Evolutionary conservation across 2,888 invertebrate genomes (phyloP), one percentile per base, ranked within the genome.

Genomic region (Heliconius erato): DNA sequence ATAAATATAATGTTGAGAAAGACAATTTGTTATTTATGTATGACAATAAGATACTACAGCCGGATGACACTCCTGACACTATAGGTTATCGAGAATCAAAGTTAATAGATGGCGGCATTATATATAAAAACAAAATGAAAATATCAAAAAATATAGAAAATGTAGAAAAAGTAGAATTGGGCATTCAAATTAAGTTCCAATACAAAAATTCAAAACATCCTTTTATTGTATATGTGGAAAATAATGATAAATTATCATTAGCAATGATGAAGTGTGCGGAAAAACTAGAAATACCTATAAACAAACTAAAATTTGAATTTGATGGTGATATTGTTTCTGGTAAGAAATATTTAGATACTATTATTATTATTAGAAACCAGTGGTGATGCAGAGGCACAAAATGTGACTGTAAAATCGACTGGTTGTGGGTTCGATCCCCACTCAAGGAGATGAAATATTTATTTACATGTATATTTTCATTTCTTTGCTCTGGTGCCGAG

Each of bases 281-380:
- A 84, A 91, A 94, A 84, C 89, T 95, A 11, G 94, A 95, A 67
- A 85, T 89, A n/a, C 89, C 93, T 0, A 26, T 96, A 4, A 90
- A 91, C 0, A 93, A 90, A 78, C 87, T 97, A 11, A 94, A 91
- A 69, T 96, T 97, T 87, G 91, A 92, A 83, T 96, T 96, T 89
- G 97, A 97, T 88, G 97, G 96, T 1, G 96, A 96, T 85, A 80
- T 89, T n/a, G 87, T 96, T 69, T 87, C 91, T 86, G 91, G 94
- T 91, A 89, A 86, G 65, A 16, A 26, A n/a, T 77, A 40, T 77
- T 65, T 54, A 19, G 40, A 23, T 23, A 71, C 35, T 40, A 3
- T 32, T 32, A 11, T 40, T 40, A 40, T 40, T 11, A 40, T 40
- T 40, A 11, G 9, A 40, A 11, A 0, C 40, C 1, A 40, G 11